These are phyloP conservation scores for Cheilosia impressa DNA, from an alignment of 2,888 invertebrate genomes.

Conservation along the genomic window DNA sequence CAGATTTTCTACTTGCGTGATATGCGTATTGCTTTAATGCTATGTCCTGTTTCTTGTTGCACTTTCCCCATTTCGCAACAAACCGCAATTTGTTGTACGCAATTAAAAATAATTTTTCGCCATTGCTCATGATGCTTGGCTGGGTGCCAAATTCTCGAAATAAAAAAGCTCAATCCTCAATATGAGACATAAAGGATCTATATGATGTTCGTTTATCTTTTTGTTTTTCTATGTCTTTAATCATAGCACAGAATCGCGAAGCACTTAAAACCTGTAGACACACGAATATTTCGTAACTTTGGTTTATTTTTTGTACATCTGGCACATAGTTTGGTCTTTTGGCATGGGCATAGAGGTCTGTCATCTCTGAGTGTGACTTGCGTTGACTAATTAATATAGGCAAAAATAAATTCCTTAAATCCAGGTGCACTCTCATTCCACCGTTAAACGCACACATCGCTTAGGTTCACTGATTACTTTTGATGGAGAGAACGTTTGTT, in stretches of 20 bases:
- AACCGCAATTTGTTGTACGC: slow-evolving; percentile 23
- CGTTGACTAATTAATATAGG: slow-evolving; percentile 20
- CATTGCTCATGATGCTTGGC: slow-evolving; percentile 20
- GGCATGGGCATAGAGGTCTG: not conserved
- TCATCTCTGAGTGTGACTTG: not conserved
- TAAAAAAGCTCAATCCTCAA: not conserved
- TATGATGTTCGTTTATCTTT: not conserved
- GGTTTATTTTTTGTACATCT: not conserved
- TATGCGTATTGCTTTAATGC: not conserved
- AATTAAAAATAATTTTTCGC: slow-evolving; percentile 42
- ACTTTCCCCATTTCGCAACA: slow-evolving; percentile 15
- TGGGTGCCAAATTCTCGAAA: slow-evolving; percentile 19
- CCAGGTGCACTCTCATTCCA: not conserved
- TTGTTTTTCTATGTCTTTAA: not conserved
- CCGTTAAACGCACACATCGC: slow-evolving; percentile 10
- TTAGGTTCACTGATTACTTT: slow-evolving; percentile 23
- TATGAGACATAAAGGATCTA: not conserved
- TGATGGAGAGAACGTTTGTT: slow-evolving; percentile 34
- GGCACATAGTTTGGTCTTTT: not conserved
- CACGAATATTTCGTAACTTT: slow-evolving; percentile 17
- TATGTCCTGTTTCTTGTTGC: slow-evolving; percentile 6
- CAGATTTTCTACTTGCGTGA: not conserved
- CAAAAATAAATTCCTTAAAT: not conserved
- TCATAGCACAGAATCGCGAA: not conserved
- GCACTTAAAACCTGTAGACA: slow-evolving; percentile 14